These are phyloP conservation scores for Nymphalis c-album DNA, from an alignment of 2,888 invertebrate species.

Conservation along the genomic window DNA sequence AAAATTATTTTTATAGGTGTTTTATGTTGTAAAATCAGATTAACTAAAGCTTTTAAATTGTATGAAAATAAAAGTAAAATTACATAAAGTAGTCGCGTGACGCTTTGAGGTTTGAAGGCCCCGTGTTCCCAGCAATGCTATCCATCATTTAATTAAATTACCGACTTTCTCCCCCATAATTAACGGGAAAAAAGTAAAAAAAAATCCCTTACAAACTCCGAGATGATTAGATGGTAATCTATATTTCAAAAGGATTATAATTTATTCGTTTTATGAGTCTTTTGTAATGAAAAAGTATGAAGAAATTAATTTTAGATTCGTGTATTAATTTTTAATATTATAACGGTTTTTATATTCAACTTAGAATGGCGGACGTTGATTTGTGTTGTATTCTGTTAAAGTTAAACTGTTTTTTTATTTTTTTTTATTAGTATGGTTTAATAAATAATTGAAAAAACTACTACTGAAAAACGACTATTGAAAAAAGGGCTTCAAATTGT, in stretches of 20 bases:
- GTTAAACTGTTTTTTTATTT: too few species aligned
- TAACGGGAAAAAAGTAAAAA: slow-evolving; percentile 17
- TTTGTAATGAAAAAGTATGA: too few species aligned
- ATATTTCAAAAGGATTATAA: slow-evolving; percentile 2
- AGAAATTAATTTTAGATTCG: too few species aligned
- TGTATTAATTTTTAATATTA: too few species aligned
- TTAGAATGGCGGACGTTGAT: too few species aligned
- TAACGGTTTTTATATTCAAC: too few species aligned
- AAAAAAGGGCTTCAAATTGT: too few species aligned
- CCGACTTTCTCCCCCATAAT: slow-evolving; percentile 13
- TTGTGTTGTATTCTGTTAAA: too few species aligned
- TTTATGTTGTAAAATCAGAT: slow-evolving; percentile 2
- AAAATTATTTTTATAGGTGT: neutral
- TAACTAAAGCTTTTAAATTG: neutral
- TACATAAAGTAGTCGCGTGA: slow-evolving; percentile 1
- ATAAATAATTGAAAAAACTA: too few species aligned
- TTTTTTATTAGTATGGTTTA: too few species aligned
- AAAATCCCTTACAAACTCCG: slow-evolving; percentile 8
- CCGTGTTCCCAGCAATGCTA: slow-evolving; percentile 9
- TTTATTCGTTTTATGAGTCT: slow-evolving; percentile 1
- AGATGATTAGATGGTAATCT: slow-evolving; percentile 20
- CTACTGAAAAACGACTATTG: too few species aligned
- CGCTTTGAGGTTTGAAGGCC: neutral
- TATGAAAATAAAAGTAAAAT: slow-evolving; percentile 17
- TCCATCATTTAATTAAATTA: slow-evolving; percentile 22